Percentiles rank a stretch among this genome's conserved stretches.
Evolutionary conservation across 2,888 invertebrate species (phyloP).

Genomic region (Clanis bilineata): DNA sequence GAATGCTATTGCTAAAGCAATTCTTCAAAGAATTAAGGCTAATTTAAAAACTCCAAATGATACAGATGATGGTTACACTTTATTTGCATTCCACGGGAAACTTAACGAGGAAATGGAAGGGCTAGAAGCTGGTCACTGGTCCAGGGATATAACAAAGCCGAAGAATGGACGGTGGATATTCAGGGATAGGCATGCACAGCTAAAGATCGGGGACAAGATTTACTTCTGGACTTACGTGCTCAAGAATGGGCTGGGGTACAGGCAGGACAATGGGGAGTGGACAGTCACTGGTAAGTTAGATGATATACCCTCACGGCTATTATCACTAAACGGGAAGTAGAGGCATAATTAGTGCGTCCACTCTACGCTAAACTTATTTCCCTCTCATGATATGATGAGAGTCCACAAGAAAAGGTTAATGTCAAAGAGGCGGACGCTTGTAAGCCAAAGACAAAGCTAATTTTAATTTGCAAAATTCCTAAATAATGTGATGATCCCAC

Average conservation of each 20-base stretch:
- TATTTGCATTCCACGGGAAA: conserved; percentile 82
- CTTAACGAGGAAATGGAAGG: conserved; percentile 88
- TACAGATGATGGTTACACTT: conserved; percentile 82
- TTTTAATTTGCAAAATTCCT: no score
- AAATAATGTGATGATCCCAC: no score
- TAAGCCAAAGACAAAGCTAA: no score
- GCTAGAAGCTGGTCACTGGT: conserved; percentile 85
- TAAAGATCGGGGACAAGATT: conserved; percentile 86
- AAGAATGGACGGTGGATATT: conserved; percentile 86
- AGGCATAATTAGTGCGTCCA: no score
- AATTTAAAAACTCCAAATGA: background rate
- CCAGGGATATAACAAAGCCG: conserved; percentile 83
- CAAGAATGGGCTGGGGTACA: conserved; percentile 86
- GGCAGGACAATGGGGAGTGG: conserved; percentile 84
- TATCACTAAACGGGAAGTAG: background rate
- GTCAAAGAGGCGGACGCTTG: no score
- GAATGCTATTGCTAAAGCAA: background rate
- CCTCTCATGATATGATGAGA: no score
- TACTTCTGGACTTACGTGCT: conserved; percentile 90
- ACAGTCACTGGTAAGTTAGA: conserved; percentile 71
- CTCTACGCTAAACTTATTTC: no score
- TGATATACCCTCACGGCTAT: no score
- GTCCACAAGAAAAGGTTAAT: no score
- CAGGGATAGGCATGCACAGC: conserved; percentile 77
- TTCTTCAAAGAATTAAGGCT: background rate